Conservation (phyloP, 1,140 invertebrate species). For the Branchinecta lynchi region DNA sequence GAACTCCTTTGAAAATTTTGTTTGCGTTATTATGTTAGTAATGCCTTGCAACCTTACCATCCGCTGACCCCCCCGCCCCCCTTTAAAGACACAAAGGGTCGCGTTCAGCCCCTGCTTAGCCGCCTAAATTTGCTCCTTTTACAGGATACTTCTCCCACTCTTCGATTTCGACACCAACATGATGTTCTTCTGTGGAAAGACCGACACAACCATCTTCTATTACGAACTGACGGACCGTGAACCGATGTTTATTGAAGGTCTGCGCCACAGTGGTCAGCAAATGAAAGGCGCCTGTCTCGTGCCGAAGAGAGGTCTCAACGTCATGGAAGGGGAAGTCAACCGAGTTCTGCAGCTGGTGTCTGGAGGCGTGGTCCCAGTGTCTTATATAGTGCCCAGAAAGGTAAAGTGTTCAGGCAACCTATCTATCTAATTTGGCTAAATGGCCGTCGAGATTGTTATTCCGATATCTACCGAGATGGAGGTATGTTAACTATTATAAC, state of each 20-base stretch:
- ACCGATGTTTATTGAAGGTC: conserved; percentile 65
- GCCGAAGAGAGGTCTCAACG: conserved; percentile 74
- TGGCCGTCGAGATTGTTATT: too few species aligned
- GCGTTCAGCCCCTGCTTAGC: too few species aligned
- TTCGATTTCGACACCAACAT: conserved; percentile 83
- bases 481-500: too few species aligned
- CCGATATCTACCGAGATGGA: too few species aligned
- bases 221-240: conserved; percentile 68
- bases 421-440: too few species aligned
- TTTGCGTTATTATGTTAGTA: too few species aligned
- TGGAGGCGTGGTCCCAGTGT: conserved; percentile 69
- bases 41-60: too few species aligned
- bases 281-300: conserved; percentile 80
- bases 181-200: conserved; percentile 85
- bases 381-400: conserved; percentile 85
- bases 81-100: too few species aligned
- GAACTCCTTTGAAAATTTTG: too few species aligned
- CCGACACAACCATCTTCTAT: conserved; percentile 69
- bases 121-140: conserved; percentile 20
- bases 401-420: conserved; percentile 29
- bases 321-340: conserved; percentile 91
- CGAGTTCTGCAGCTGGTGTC: conserved; percentile 67
- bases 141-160: conserved; percentile 63
- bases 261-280: conserved; percentile 64
- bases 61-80: conserved; percentile 12